Evolutionary conservation across 1,140 invertebrate genomes (phyloP).

Genomic region (Chironomus striatipennis): DNA sequence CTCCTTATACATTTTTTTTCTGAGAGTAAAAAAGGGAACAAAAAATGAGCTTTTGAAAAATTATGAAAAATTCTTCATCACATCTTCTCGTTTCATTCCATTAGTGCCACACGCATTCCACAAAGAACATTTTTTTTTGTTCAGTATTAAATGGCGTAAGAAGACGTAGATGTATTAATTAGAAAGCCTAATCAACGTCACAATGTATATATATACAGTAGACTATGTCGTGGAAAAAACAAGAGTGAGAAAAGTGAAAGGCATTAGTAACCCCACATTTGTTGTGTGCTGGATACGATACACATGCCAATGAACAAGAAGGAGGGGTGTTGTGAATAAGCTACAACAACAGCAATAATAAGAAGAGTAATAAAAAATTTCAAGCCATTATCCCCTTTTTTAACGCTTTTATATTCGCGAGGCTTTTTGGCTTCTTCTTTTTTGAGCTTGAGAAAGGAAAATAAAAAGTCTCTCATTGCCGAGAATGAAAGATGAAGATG

Average conservation of each 20-base stretch:
- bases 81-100: too few species aligned
- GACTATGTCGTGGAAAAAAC: too few species aligned
- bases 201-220: too few species aligned
- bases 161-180: neutral
- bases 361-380: neutral
- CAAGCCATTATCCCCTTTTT: neutral
- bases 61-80: too few species aligned
- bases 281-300: neutral
- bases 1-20: too few species aligned
- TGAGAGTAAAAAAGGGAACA: too few species aligned
- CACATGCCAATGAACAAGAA: neutral
- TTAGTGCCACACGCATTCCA: neutral
- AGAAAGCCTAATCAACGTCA: slow-evolving; percentile 6
- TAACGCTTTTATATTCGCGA: neutral
- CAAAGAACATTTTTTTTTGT: neutral
- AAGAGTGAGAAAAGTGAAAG: neutral
- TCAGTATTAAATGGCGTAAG: neutral
- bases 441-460: neutral
- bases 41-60: too few species aligned
- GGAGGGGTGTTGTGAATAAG: neutral
- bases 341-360: neutral
- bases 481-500: neutral
- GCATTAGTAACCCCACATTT: neutral
- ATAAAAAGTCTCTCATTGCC: too few species aligned
- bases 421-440: neutral